Evolutionary conservation across 2,888 invertebrate species (phyloP).

Genomic region (Hyles lineata): DNA sequence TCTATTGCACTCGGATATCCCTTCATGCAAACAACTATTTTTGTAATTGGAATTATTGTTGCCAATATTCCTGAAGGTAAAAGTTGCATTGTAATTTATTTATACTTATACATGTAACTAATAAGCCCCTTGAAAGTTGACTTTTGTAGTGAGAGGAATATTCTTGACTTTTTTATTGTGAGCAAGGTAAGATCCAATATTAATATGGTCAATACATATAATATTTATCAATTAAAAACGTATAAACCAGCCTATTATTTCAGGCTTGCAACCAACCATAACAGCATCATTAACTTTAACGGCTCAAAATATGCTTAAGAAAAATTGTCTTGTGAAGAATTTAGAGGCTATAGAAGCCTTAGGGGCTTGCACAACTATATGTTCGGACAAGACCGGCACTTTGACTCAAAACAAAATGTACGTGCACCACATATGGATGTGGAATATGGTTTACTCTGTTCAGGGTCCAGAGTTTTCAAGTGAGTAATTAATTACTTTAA

Average conservation of each 20-base stretch:
- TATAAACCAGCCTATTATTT: conserved; percentile 8
- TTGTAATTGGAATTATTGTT: conserved; percentile 98
- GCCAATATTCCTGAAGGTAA: conserved; percentile 98
- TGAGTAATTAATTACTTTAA: conserved; percentile 38
- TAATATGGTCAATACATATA: no score
- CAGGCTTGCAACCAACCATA: conserved; percentile 96
- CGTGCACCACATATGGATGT: conserved; percentile 98
- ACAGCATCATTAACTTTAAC: conserved; percentile 99
- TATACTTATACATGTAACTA: background rate
- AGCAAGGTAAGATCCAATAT: no score
- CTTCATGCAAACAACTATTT: conserved; percentile 99
- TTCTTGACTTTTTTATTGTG: no score
- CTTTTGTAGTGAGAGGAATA: no score
- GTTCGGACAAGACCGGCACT: conserved; percentile 99
- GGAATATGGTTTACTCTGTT: conserved; percentile 89
- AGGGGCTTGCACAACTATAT: conserved; percentile 98
- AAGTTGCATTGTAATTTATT: background rate
- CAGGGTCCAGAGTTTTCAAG: conserved; percentile 50
- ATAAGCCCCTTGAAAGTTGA: no score
- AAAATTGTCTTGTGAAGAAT: conserved; percentile 99
- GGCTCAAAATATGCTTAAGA: conserved; percentile 98
- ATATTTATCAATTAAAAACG: background rate
- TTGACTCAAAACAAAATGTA: conserved; percentile 99
- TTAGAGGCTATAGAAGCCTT: conserved; percentile 99
- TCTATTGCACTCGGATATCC: conserved; percentile 97